phyloP scores from a whole-genome alignment of 1,140 invertebrate genomes.

The Cotesia chilonis region DNA sequence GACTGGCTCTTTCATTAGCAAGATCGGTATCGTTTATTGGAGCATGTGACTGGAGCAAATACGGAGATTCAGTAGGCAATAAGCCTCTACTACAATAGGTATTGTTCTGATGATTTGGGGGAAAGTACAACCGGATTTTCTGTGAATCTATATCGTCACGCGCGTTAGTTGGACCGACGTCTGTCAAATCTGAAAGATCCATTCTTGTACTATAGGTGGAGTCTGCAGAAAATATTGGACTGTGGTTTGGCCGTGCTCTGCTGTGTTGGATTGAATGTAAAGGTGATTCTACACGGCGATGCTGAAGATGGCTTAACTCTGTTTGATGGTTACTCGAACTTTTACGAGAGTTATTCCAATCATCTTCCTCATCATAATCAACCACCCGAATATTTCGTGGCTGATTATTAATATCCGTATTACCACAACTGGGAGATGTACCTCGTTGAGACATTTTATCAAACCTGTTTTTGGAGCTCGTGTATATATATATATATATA shows the following conservation, averaged over 20 bases:
- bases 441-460: constrained; percentile 32
- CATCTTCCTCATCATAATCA: constrained; percentile 23
- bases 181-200: constrained; percentile 23
- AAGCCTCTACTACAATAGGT: constrained; percentile 17
- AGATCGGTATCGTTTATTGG: constrained; percentile 18
- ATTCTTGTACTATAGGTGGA: constrained; percentile 24
- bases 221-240: constrained; percentile 20
- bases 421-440: constrained; percentile 20
- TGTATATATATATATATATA: neutral
- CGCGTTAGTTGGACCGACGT: neutral
- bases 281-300: constrained; percentile 27
- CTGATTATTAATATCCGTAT: constrained; percentile 12
- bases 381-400: constrained; percentile 13
- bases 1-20: constrained; percentile 9
- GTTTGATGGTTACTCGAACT: constrained; percentile 5
- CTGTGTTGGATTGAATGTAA: constrained; percentile 27
- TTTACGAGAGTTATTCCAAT: constrained; percentile 1
- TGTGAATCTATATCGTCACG: constrained; percentile 21
- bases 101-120: constrained; percentile 27
- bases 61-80: constrained; percentile 23
- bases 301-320: constrained; percentile 10
- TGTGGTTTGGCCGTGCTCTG: constrained; percentile 22
- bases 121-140: constrained; percentile 22
- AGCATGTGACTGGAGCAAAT: constrained; percentile 18
- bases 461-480: neutral